These are phyloP conservation scores for Riparia riparia DNA, from an alignment of 2,113 vertebrate species.

Conservation along the genomic window DNA sequence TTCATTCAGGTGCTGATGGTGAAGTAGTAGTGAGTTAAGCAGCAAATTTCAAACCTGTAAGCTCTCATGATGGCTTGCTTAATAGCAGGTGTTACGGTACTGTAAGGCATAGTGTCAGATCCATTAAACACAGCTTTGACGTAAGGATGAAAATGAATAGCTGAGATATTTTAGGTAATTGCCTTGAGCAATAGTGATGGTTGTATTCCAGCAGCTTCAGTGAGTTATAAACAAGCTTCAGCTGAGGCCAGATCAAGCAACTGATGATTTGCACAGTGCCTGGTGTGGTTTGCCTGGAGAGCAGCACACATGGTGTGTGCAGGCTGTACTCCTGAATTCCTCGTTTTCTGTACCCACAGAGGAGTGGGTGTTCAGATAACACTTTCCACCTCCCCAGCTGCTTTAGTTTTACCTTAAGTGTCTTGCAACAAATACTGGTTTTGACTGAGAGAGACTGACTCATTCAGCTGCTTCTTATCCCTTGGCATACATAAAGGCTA, in stretches of 20 bases:
- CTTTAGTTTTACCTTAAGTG: neutral
- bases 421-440: neutral
- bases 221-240: neutral
- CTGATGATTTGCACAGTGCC: neutral
- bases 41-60: neutral
- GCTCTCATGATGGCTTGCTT: neutral
- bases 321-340: neutral
- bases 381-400: neutral
- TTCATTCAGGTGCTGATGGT: neutral
- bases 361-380: neutral
- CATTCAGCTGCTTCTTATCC: neutral
- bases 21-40: neutral
- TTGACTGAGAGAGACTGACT: neutral
- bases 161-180: slow-evolving; percentile 10
- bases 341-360: neutral
- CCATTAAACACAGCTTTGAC: neutral
- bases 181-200: neutral
- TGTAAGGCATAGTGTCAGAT: neutral
- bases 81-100: neutral
- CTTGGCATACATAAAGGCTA: neutral
- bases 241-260: neutral
- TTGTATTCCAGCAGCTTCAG: neutral
- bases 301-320: neutral
- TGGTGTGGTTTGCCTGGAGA: neutral
- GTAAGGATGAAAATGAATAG: neutral